Evolutionary conservation across 2,113 vertebrate species (phyloP), one percentile per base, ranked within the genome.

Genomic region (Ceyx margarethae): DNA sequence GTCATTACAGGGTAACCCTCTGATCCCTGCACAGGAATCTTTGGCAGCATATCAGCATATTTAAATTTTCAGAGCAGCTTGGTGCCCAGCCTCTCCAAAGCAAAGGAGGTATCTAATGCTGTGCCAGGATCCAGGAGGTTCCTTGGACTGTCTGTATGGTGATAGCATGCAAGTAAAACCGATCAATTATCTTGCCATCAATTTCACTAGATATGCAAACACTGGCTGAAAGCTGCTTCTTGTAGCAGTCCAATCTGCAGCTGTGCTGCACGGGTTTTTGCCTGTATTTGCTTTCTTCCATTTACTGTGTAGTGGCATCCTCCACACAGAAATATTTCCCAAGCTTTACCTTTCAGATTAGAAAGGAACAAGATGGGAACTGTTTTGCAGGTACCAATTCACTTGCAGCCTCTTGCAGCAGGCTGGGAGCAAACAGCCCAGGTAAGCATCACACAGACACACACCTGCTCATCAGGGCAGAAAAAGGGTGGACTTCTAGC

Each of bases 381-480:
- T 54, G 58, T 46, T 15, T 5, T 45, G 11, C 13, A 28, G 79
- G 42, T 1, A 1, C 60, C 2, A 2, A 5, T 61, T 58, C 64
- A 11, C 45, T 28, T 1, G 2, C 31, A 51, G 43, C 81, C 29
- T 53, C 48, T 25, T 1, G 0, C 77, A 66, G 53, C 15, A 11
- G 25, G 35, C 54, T 10, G 29, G 19, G 18, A 46, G 40, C 46
- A 17, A 1, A 0, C 45, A 61, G 69, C 46, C 87, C 67, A 31
- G 1, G 23, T 7, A 2, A 54, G 31, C 60, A 40, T 1, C 5
- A 0, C 5, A 1, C 2, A 6, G 64, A 33, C 25, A 25, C 0
- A 0, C 1, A 1, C 14, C 25, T 9, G 2, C 66, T 50, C 33
- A 16, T 1, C 0, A 0, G 22, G 19, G 58, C 35, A 51, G 40